Conservation (phyloP, 2,113 vertebrate genomes). For the Piprites chloris region DNA sequence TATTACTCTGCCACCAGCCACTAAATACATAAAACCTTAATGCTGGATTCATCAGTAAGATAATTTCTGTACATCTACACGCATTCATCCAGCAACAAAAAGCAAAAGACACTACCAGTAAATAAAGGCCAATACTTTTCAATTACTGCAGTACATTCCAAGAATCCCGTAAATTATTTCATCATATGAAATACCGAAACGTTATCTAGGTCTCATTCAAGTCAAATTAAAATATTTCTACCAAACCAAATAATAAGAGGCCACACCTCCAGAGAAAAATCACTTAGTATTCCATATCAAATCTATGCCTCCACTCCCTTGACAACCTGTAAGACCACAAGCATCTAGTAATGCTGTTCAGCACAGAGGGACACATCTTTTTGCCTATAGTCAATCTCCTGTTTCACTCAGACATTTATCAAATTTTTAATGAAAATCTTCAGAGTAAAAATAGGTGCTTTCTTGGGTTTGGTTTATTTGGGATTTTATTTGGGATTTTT, state of each 20-base stretch:
- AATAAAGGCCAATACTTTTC: neutral
- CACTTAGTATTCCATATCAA: neutral
- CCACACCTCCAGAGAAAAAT: neutral
- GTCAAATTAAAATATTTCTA: neutral
- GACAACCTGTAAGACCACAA: neutral
- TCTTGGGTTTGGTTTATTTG: neutral
- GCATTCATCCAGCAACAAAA: neutral
- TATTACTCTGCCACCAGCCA: neutral
- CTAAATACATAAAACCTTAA: neutral
- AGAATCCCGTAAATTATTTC: neutral
- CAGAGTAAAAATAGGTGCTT: neutral
- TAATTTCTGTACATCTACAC: neutral
- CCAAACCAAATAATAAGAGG: neutral
- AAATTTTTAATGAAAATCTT: neutral
- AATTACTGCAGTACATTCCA: neutral
- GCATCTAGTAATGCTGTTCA: neutral
- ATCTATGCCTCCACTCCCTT: neutral
- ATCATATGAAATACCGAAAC: neutral
- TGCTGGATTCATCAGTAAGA: neutral
- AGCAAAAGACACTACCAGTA: neutral
- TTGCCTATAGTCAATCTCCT: neutral
- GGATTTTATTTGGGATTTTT: neutral
- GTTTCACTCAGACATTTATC: neutral
- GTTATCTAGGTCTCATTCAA: neutral
- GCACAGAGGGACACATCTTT: fast-evolving